Evolutionary conservation across 2,888 invertebrate species (phyloP).

Genomic region (Epinotia brunnichana): DNA sequence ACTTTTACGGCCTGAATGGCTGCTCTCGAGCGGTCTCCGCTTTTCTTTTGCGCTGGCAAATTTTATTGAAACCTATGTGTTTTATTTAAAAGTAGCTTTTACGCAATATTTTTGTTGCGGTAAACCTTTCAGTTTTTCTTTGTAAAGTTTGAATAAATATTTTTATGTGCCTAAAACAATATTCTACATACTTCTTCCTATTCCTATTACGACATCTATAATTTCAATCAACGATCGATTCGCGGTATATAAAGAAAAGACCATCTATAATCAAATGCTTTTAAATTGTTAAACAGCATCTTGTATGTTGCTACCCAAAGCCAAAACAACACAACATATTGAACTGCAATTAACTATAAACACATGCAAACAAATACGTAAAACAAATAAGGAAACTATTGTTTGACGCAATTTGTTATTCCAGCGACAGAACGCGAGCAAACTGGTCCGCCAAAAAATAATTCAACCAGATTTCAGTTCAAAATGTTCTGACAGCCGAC

Average conservation of each 20-base stretch:
- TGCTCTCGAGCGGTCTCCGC: neutral
- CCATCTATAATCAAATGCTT: neutral
- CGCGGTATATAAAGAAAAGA: no score
- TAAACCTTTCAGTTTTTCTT: neutral
- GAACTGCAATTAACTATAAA: neutral
- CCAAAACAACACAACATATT: neutral
- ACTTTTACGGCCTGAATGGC: constrained; percentile 27
- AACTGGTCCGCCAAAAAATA: constrained; percentile 1
- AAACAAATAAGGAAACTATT: constrained; percentile 14
- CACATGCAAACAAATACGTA: constrained; percentile 7
- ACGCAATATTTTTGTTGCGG: neutral
- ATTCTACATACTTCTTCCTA: no score
- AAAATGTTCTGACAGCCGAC: constrained; percentile 4
- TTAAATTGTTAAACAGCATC: neutral
- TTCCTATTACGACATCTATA: no score
- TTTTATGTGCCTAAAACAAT: neutral
- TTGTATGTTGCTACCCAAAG: neutral
- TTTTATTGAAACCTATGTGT: constrained; percentile 1
- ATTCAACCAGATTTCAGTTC: constrained; percentile 2
- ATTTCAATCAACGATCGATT: no score
- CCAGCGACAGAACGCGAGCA: neutral
- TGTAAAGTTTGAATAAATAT: neutral
- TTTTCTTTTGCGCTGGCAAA: constrained; percentile 12
- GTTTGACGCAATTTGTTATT: constrained; percentile 15
- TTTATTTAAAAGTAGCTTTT: constrained; percentile 14